Evolutionary conservation across 2,113 vertebrate genomes (phyloP).

Genomic region (Stomatorhinus ivindoensis): DNA sequence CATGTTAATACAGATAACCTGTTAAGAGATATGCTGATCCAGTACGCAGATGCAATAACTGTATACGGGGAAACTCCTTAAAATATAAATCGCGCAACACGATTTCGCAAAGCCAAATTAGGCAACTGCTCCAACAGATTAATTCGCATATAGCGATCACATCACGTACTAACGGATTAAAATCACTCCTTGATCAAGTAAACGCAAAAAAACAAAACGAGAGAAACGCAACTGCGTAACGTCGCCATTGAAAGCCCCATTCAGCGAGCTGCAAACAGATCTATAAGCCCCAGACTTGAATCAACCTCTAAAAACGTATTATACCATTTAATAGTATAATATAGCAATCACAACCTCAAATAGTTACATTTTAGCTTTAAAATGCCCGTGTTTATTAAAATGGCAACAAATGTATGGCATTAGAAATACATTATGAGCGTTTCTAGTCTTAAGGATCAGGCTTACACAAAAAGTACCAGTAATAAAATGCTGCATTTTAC

Average conservation of each 20-base stretch:
- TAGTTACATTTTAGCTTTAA: not conserved
- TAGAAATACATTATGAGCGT: not conserved
- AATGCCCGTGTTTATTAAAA: not conserved
- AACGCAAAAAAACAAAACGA: not conserved
- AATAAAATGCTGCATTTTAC: constrained; percentile 40
- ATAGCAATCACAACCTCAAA: not conserved
- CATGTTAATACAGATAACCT: not conserved
- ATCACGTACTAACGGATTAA: not conserved
- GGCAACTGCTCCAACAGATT: not conserved
- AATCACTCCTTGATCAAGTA: not conserved
- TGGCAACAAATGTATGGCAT: not conserved
- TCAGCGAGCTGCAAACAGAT: not conserved
- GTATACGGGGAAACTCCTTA: not conserved
- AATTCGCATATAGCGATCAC: not conserved
- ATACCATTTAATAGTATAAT: not conserved
- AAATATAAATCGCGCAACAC: not conserved
- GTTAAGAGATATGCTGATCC: not conserved
- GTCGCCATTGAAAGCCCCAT: not conserved
- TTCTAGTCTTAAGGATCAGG: not conserved
- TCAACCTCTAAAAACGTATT: not conserved
- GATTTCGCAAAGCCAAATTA: not conserved
- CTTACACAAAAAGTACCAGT: not conserved
- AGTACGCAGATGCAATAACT: not conserved
- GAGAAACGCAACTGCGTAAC: not conserved
- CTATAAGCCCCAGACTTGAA: not conserved